These are phyloP conservation scores for Ricordea florida DNA, from an alignment of 92 coral and sea anemone species.

Conservation along the genomic window DNA sequence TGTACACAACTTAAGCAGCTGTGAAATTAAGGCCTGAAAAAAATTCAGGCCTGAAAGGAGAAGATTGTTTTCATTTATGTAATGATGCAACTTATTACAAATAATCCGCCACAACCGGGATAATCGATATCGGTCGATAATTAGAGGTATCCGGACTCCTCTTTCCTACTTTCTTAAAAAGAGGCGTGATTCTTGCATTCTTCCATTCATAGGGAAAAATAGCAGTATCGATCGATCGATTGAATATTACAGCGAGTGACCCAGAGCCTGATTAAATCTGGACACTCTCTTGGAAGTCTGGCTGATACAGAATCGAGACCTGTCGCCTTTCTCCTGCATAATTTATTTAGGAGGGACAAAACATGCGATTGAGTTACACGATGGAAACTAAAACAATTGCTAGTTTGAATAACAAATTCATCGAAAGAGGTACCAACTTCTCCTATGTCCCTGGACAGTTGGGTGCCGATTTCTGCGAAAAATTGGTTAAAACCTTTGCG, in stretches of 20 bases:
- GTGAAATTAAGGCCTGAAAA: no score
- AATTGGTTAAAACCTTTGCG: slow-evolving; percentile 11
- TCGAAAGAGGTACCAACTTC: neutral
- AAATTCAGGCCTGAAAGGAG: no score
- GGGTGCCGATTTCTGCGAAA: no score
- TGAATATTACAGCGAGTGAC: slow-evolving; percentile 29
- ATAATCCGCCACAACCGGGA: no score
- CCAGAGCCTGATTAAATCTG: slow-evolving; percentile 45
- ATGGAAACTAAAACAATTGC: neutral
- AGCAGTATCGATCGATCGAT: slow-evolving; percentile 32
- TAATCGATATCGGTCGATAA: slow-evolving; percentile 43
- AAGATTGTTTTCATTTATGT: no score
- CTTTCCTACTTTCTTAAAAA: slow-evolving; percentile 40
- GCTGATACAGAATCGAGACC: slow-evolving; percentile 54
- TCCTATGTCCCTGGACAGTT: slow-evolving; percentile 12
- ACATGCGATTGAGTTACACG: slow-evolving; percentile 5
- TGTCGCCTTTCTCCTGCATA: slow-evolving; percentile 52
- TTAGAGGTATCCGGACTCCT: slow-evolving; percentile 28
- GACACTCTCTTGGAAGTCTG: slow-evolving; percentile 54
- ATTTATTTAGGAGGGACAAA: slow-evolving; percentile 34
- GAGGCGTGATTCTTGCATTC: slow-evolving; percentile 32
- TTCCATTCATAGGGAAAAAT: slow-evolving; percentile 63
- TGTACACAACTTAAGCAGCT: no score
- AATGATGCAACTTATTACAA: no score
- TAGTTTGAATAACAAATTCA: neutral